These are phyloP conservation scores for Penaeus monodon DNA, from an alignment of 2,888 invertebrate species.

Conservation along the genomic window DNA sequence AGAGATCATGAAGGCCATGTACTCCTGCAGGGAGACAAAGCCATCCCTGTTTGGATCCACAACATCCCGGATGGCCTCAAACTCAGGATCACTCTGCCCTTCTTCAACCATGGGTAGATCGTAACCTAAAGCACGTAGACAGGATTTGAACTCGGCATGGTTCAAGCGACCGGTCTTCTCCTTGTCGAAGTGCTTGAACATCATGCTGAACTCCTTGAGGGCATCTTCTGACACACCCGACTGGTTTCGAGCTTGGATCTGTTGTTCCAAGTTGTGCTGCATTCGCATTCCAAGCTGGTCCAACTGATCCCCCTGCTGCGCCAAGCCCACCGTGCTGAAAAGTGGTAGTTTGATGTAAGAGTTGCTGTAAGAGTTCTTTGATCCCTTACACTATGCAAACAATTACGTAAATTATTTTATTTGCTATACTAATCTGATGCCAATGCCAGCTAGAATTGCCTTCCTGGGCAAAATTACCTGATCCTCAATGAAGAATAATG, in stretches of 20 bases:
- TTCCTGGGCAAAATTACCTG: too few relatives aligned
- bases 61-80: conserved; percentile 93
- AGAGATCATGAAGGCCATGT: conserved; percentile 99
- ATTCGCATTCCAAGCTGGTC: conserved; percentile 99
- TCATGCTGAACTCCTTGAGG: conserved; percentile 98
- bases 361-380: too few relatives aligned
- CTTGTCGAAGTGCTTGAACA: conserved; percentile 99
- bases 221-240: conserved; percentile 97
- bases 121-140: conserved; percentile 97
- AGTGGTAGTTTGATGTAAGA: conserved; percentile 15
- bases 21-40: conserved; percentile 97
- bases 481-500: too few relatives aligned
- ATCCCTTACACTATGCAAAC: neutral
- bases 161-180: conserved; percentile 97
- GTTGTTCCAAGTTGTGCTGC: conserved; percentile 99
- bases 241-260: conserved; percentile 96
- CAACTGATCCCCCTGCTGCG: conserved; percentile 99
- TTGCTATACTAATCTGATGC: too few relatives aligned
- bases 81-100: conserved; percentile 98
- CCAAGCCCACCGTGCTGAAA: conserved; percentile 88
- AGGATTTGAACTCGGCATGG: conserved; percentile 99
- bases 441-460: too few relatives aligned
- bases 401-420: neutral
- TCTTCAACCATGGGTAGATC: conserved; percentile 99
- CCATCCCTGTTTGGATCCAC: conserved; percentile 96